Base-by-base conservation (phyloP, 2,888 invertebrate genomes). In the Morpho deidamia region DNA sequence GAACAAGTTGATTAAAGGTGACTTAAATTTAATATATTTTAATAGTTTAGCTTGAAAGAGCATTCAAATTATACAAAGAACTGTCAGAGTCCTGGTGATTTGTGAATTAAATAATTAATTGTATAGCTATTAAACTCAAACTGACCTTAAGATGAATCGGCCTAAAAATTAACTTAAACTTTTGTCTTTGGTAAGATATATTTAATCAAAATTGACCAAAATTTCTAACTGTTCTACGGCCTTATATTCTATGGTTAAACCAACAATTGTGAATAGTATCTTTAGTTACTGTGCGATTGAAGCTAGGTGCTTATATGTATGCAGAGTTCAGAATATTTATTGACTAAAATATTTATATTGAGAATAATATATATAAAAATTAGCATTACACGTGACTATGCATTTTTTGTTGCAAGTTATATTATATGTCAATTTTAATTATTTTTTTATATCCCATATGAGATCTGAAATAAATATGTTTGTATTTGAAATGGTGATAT, bases 381-480 rank as follows among this genome's bases (percentile, higher is more conserved):
- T 54, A 48, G 70, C 76, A 70, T 70, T 66, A 55, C 52, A 75
- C 75, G 74, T 77, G 71, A 70, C 64, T 70, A 76, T 75, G 84
- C 86, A 86, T 82, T 83, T 81, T 75, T 69, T 68, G 72, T 72
- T 72, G 65, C 69, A 67, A 66, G 53, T 73, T 72, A 67, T 76
- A n/a, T 71, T 73, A 70, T 72, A 61, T 58, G 58, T 61, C 70
- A 72, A 70, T 68, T 70, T 58, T 53, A 44, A 66, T 61, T 58
- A 65, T 69, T 68, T 71, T 69, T 60, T 70, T 61, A 54, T 67
- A 69, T 57, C 44, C 38, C 49, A 51, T 67, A 56, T 63, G 60
- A 67, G 81, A 86, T 86, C 83, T 84, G 83, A 49, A 84, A 81
- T 75, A 77, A 76, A 78, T 73, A 71, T 75, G 65, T 79, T 23